Base-by-base conservation (phyloP, 2,888 invertebrate genomes). In the Empis stercorea region DNA sequence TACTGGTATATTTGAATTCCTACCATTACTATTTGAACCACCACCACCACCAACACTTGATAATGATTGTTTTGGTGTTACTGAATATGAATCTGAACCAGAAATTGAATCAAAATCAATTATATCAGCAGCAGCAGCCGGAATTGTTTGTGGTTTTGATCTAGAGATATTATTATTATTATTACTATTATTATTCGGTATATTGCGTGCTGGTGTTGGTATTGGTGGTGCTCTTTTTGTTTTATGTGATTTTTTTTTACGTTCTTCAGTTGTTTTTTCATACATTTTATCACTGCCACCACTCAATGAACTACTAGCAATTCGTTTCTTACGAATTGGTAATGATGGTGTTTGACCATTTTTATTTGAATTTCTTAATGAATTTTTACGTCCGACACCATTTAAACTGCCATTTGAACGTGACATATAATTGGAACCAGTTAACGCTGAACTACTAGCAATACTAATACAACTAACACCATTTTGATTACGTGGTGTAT, bases 391-490 rank as follows among this genome's bases (percentile, higher is more conserved):
- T 2, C 65, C 68, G 11, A 53, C 47, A 20, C 51, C 56, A 11
- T 16, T 13, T 17, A 38, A 38, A 15, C 56, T 57, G 2, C 59
- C 51, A 41, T 61, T 61, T 3, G 61, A 61, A 11, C 62, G 57
- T 3, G 60, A 56, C 45, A 62, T 51, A 30, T 65, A 64, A 52
- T 66, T 67, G 14, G 67, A 64, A 14, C 62, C 62, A 30, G 66
- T 64, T 37, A 64, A 49, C 1, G 63, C 74, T 47, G 70, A 66
- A 62, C 80, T 82, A 55, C 82, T 82, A 2, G 83, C 79, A 45
- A 84, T 73, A 57, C 86, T 85, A 65, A 84, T 77, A 62, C 86
- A 85, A 54, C 84, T 84, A 15, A 87, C 75, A 20, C 86, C 87
- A 56, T 86, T 81, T 65, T 73, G 76, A 61, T 77, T 86, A 62